phyloP scores from a whole-genome alignment of 2,113 vertebrate species.

The Melanerpes formicivorus region DNA sequence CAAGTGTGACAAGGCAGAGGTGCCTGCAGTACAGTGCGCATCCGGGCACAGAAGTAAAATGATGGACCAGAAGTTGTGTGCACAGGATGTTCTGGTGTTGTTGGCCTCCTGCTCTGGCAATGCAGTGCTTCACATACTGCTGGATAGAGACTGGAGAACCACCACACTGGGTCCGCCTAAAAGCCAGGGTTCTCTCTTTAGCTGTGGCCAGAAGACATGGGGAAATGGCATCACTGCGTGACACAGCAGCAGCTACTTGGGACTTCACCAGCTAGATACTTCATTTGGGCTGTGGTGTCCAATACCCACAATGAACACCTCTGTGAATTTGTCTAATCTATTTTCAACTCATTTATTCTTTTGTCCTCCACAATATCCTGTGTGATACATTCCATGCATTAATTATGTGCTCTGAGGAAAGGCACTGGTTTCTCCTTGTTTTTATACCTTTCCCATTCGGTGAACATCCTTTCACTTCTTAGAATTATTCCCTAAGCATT shows the following conservation, averaged over 20 bases:
- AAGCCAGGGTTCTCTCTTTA: neutral
- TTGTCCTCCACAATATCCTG: neutral
- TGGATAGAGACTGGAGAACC: neutral
- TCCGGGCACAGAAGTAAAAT: neutral
- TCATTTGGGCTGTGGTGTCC: neutral
- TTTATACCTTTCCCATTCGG: neutral
- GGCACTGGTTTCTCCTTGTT: neutral
- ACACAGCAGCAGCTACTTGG: neutral
- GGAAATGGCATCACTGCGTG: rapidly evolving
- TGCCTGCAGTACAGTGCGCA: neutral
- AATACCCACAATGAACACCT: neutral
- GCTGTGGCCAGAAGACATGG: neutral
- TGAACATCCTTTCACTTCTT: neutral
- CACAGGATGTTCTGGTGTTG: no score
- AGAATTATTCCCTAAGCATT: neutral
- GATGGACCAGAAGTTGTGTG: no score
- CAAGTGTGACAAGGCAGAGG: rapidly evolving
- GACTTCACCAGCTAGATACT: neutral
- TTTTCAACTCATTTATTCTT: neutral
- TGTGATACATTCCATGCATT: neutral
- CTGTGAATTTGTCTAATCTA: neutral
- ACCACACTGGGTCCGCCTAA: no score
- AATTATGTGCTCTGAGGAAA: neutral
- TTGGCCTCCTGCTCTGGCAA: neutral
- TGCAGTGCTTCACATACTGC: rapidly evolving